Percentiles rank a stretch among this genome's conserved stretches.
Evolutionary conservation across 2,797 vertebrate species (phyloP).

Genomic region (Phoebastria nigripes): DNA sequence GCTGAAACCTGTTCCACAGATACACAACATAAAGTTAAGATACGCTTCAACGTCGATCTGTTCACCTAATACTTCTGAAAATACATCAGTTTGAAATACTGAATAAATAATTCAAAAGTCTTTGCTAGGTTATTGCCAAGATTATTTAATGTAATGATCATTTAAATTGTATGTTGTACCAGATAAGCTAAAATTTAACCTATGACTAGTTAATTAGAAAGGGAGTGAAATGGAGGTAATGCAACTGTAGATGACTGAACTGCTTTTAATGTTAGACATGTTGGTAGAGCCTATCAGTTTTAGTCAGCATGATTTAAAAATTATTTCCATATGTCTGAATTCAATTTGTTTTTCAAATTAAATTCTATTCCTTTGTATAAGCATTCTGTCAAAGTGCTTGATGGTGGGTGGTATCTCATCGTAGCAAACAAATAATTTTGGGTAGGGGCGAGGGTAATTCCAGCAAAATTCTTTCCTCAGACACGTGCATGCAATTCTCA

Average conservation of each 20-base stretch:
- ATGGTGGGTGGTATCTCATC: not conserved
- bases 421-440: not conserved
- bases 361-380: not conserved
- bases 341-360: conserved; percentile 36
- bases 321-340: conserved; percentile 53
- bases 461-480: not conserved
- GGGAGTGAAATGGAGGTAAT: not conserved
- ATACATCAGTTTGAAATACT: not conserved
- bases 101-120: not conserved
- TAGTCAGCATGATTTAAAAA: conserved; percentile 21
- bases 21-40: not conserved
- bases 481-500: not conserved
- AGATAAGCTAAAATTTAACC: not conserved
- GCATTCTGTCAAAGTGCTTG: not conserved
- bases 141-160: not conserved
- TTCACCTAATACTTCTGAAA: not conserved
- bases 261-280: not conserved
- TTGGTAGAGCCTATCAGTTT: not conserved
- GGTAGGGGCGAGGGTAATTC: not conserved
- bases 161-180: not conserved
- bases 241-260: not conserved
- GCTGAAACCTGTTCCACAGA: not conserved
- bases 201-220: conserved; percentile 4
- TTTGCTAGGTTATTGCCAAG: not conserved
- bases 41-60: not conserved